These are phyloP conservation scores for Pogonophryne albipinna DNA, from an alignment of 2,797 vertebrate species.

Conservation along the genomic window DNA sequence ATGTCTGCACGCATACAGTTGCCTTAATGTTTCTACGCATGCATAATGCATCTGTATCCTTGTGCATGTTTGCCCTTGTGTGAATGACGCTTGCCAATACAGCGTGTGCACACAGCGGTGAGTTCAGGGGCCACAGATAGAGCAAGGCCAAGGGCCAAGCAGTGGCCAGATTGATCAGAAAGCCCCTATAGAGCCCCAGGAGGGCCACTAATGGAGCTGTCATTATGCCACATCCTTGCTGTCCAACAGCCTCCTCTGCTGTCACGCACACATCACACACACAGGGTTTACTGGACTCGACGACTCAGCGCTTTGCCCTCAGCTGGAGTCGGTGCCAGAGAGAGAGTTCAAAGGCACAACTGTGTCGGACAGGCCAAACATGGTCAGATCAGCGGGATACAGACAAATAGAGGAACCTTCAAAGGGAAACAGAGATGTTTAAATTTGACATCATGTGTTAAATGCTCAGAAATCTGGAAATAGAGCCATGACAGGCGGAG, in stretches of 20 bases:
- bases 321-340: constrained; percentile 46
- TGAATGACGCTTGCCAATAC: constrained; percentile 42
- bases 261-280: constrained; percentile 60
- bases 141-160: constrained; percentile 63
- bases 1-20: constrained; percentile 28
- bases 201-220: constrained; percentile 77
- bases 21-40: constrained; percentile 35
- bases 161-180: constrained; percentile 74
- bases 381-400: constrained; percentile 49
- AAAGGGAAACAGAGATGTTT: constrained; percentile 49
- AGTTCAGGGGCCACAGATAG: constrained; percentile 43
- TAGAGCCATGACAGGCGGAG: not conserved
- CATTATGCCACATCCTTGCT: constrained; percentile 73
- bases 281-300: constrained; percentile 40
- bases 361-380: constrained; percentile 44
- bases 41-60: constrained; percentile 46
- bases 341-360: constrained; percentile 67
- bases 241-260: constrained; percentile 74
- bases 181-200: constrained; percentile 60
- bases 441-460: constrained; percentile 29
- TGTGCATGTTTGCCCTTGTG: constrained; percentile 64
- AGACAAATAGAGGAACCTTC: constrained; percentile 15
- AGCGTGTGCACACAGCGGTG: constrained; percentile 23
- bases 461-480: constrained; percentile 13
- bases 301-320: constrained; percentile 73